Percentiles rank a stretch among this genome's conserved stretches.
These are phyloP conservation scores for Saimiri boliviensis DNA, from an alignment of 2,113 vertebrate genomes.

Conservation along the genomic window DNA sequence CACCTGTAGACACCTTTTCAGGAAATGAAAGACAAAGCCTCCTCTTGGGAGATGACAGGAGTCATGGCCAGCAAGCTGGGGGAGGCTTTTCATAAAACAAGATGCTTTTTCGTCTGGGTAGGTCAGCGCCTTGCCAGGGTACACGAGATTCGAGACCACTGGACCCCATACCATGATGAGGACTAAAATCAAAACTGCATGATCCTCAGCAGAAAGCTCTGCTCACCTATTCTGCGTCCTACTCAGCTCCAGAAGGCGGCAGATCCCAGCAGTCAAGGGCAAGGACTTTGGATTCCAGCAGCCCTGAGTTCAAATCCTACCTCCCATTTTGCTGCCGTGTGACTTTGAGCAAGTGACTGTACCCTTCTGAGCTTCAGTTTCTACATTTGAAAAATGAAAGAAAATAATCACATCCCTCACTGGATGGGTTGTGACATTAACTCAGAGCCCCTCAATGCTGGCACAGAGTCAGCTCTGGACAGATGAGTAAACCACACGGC, in stretches of 20 bases:
- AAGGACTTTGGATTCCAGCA: neutral
- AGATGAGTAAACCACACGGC: neutral
- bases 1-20: neutral
- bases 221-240: neutral
- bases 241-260: neutral
- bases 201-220: neutral
- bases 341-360: neutral
- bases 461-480: neutral
- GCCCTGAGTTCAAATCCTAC: neutral
- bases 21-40: neutral
- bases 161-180: neutral
- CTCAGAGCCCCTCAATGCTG: fast-evolving
- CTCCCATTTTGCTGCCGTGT: neutral
- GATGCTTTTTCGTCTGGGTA: neutral
- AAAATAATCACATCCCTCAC: neutral
- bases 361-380: neutral
- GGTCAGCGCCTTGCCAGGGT: neutral
- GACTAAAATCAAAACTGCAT: neutral
- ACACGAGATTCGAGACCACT: neutral
- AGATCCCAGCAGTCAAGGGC: fast-evolving
- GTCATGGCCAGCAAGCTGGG: neutral
- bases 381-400: neutral
- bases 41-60: neutral
- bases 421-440: neutral
- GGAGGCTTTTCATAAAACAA: neutral